phyloP scores from a whole-genome alignment of 2,888 invertebrate species.

The Eretmocerus hayati region DNA sequence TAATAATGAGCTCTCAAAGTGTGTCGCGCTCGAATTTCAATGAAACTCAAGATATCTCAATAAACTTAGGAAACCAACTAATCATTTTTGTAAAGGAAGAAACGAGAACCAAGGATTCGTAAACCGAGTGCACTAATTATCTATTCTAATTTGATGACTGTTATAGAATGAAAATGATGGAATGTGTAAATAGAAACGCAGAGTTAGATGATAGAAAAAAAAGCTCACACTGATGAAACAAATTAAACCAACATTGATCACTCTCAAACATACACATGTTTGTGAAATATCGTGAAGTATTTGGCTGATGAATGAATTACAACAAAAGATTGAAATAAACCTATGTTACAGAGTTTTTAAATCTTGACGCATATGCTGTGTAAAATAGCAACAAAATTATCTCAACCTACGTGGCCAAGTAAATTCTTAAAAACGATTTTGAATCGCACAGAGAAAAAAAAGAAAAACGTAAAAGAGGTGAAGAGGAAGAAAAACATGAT shows the following conservation, averaged over 20 bases:
- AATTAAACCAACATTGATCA: slow-evolving; percentile 13
- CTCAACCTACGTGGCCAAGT: slow-evolving; percentile 4
- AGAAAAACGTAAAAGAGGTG: slow-evolving; percentile 6
- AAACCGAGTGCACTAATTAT: too few species aligned
- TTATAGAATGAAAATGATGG: too few species aligned
- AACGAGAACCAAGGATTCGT: too few species aligned
- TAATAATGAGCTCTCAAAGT: too few species aligned
- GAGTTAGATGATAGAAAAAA: too few species aligned
- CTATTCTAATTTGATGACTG: too few species aligned
- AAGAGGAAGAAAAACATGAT: slow-evolving; percentile 5
- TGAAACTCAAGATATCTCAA: too few species aligned
- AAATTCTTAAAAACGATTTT: slow-evolving; percentile 9
- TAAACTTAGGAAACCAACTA: too few species aligned
- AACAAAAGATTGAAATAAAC: slow-evolving; percentile 13
- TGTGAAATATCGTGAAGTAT: slow-evolving; percentile 2
- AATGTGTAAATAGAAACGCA: too few species aligned
- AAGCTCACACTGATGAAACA: too few species aligned
- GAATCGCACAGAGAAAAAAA: slow-evolving; percentile 4
- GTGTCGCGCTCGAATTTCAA: too few species aligned
- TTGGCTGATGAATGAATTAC: slow-evolving; percentile 12
- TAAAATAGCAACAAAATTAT: slow-evolving; percentile 21
- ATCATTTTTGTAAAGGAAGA: too few species aligned
- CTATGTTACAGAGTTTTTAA: not conserved
- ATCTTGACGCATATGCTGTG: slow-evolving; percentile 3
- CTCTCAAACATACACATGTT: slow-evolving; percentile 13